phyloP scores from a whole-genome alignment of 1,140 invertebrate genomes.

The Cydia amplana region DNA sequence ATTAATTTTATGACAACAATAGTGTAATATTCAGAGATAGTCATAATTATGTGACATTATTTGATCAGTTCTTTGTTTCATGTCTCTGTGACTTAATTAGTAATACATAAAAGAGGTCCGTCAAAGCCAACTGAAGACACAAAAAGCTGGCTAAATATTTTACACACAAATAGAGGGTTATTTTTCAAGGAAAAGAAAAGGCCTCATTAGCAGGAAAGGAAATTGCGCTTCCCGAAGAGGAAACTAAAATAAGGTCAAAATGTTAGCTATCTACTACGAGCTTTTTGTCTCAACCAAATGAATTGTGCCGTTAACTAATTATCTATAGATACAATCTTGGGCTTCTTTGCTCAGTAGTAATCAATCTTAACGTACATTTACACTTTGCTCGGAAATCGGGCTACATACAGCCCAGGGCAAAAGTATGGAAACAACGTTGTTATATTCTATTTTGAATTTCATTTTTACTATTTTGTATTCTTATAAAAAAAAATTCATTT shows the following conservation, averaged over 20 bases:
- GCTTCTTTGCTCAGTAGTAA: neutral
- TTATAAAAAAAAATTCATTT: too few relatives aligned
- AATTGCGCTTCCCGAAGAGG: conserved; percentile 71
- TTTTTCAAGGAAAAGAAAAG: conserved; percentile 63
- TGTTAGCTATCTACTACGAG: conserved; percentile 58
- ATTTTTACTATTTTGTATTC: too few relatives aligned
- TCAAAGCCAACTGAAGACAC: conserved; percentile 25
- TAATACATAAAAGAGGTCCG: conserved; percentile 17
- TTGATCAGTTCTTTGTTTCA: neutral
- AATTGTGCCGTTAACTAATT: conserved; percentile 41
- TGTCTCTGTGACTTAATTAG: conserved; percentile 21
- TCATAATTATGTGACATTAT: neutral
- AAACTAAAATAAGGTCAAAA: conserved; percentile 76
- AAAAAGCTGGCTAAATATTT: conserved; percentile 27
- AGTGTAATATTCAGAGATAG: neutral
- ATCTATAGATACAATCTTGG: conserved; percentile 3
- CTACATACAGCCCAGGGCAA: neutral
- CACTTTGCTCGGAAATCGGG: neutral
- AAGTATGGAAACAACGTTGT: too few relatives aligned
- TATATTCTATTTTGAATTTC: too few relatives aligned
- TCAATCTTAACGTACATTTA: neutral
- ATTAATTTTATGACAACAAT: neutral
- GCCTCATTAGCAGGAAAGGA: conserved; percentile 76
- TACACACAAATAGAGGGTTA: conserved; percentile 47
- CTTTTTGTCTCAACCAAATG: conserved; percentile 52